These are phyloP conservation scores for Scaptomyza reducta DNA, from an alignment of 2,888 invertebrate species.

Conservation along the genomic window DNA sequence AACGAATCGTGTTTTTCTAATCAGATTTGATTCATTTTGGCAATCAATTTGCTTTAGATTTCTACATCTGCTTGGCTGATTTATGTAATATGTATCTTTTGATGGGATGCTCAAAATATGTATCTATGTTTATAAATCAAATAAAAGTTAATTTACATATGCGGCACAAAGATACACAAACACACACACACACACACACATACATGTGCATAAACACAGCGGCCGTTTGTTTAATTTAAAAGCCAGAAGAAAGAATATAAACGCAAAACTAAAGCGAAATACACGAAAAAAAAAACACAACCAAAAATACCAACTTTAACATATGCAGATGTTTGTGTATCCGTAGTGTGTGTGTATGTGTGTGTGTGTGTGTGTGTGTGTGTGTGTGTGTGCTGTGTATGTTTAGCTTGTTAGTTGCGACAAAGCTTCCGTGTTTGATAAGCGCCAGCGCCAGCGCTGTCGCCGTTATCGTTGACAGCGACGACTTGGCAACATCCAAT, in stretches of 20 bases:
- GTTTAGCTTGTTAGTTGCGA: constrained; percentile 46
- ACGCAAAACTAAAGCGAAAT: constrained; percentile 23
- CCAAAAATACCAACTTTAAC: constrained; percentile 15
- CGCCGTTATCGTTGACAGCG: constrained; percentile 18
- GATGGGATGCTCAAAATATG: constrained; percentile 10
- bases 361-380: constrained; percentile 7
- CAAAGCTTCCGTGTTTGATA: constrained; percentile 75
- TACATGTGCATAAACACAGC: constrained; percentile 5
- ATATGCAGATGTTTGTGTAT: constrained; percentile 1
- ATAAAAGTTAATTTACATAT: constrained; percentile 48
- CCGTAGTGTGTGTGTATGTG: constrained; percentile 7
- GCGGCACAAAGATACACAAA: constrained; percentile 9
- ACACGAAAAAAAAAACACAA: constrained; percentile 8
- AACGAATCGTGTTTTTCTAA: neutral
- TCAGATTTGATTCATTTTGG: constrained; percentile 17
- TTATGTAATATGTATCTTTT: constrained; percentile 13
- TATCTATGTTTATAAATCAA: constrained; percentile 14
- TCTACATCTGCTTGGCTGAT: constrained; percentile 9
- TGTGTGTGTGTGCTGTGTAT: constrained; percentile 4
- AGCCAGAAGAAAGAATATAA: constrained; percentile 21
- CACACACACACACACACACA: constrained; percentile 3
- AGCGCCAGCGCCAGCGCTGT: constrained; percentile 44
- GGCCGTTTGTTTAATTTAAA: constrained; percentile 46
- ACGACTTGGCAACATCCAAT: constrained; percentile 56
- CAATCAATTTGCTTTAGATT: constrained; percentile 1